These are phyloP conservation scores for Microcebus griseorufus DNA, from an alignment of 2,113 vertebrate genomes.

Conservation along the genomic window DNA sequence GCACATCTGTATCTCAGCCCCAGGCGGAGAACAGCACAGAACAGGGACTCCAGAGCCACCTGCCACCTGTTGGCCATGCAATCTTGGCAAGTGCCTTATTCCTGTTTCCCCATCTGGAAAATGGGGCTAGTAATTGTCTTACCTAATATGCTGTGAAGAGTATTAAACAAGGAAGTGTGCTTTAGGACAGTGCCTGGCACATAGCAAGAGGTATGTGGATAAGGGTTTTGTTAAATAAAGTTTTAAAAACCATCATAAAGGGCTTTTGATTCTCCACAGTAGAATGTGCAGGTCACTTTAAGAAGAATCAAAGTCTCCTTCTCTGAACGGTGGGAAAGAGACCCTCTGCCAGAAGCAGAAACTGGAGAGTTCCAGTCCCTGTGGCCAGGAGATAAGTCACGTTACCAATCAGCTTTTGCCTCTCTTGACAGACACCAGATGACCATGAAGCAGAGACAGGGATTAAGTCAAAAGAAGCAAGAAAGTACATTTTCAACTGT, in stretches of 20 bases:
- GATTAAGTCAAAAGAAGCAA: slow-evolving; percentile 98
- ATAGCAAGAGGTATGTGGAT: background rate
- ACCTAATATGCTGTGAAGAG: background rate
- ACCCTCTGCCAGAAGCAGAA: background rate
- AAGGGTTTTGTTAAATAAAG: background rate
- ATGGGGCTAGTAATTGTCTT: background rate
- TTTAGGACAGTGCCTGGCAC: background rate
- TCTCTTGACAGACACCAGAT: slow-evolving; percentile 91
- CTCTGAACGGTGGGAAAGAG: background rate
- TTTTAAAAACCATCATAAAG: background rate
- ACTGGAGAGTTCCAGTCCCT: background rate
- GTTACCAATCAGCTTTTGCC: slow-evolving; percentile 23
- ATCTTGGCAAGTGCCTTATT: background rate
- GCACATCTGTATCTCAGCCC: background rate
- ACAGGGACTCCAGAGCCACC: background rate
- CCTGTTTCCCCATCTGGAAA: background rate
- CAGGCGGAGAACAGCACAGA: background rate
- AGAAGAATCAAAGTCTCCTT: background rate
- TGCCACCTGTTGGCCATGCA: background rate
- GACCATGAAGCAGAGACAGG: slow-evolving; percentile 97
- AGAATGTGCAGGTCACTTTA: background rate
- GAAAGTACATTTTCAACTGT: slow-evolving; percentile 99
- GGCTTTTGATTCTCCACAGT: background rate
- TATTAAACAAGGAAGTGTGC: background rate
- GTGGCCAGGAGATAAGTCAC: background rate